Percentiles rank a stretch among this genome's conserved stretches.
Evolutionary conservation across 2,888 invertebrate species (phyloP).

Genomic region (Cepaea hortensis): DNA sequence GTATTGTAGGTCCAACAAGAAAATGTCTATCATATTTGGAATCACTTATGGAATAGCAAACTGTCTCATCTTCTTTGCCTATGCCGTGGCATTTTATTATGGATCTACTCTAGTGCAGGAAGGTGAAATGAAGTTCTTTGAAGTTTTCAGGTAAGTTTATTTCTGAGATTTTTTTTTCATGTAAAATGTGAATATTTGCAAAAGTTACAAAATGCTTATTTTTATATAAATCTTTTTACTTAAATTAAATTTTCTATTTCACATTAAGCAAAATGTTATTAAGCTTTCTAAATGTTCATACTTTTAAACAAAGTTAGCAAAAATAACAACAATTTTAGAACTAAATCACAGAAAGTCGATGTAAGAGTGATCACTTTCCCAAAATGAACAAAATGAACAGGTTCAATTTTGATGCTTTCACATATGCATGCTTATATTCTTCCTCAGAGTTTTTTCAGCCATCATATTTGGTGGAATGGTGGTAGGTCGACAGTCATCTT

Average conservation of each 20-base stretch:
- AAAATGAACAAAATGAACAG: too few species aligned
- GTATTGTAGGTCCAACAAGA: conserved; percentile 51
- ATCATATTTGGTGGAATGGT: conserved; percentile 68
- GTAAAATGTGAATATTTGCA: too few species aligned
- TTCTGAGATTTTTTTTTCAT: too few species aligned
- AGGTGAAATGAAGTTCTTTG: conserved; percentile 72
- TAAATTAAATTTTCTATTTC: background rate
- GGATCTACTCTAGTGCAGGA: conserved; percentile 78
- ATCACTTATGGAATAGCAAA: conserved; percentile 76
- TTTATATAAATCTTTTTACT: background rate
- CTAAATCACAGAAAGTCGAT: too few species aligned
- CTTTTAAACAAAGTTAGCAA: too few species aligned
- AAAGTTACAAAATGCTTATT: too few species aligned
- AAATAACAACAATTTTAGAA: too few species aligned
- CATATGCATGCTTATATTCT: background rate
- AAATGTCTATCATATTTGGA: conserved; percentile 66
- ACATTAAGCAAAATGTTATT: too few species aligned
- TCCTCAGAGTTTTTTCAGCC: conserved; percentile 66
- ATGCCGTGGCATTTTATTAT: conserved; percentile 78
- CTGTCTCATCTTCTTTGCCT: conserved; percentile 79
- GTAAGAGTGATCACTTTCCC: too few species aligned
- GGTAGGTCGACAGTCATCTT: conserved; percentile 61
- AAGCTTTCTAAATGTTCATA: too few species aligned
- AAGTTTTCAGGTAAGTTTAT: conserved; percentile 59
- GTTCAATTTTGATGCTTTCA: too few species aligned